Conservation (phyloP, 2,797 vertebrate species). For the Phalanger gymnotis region DNA sequence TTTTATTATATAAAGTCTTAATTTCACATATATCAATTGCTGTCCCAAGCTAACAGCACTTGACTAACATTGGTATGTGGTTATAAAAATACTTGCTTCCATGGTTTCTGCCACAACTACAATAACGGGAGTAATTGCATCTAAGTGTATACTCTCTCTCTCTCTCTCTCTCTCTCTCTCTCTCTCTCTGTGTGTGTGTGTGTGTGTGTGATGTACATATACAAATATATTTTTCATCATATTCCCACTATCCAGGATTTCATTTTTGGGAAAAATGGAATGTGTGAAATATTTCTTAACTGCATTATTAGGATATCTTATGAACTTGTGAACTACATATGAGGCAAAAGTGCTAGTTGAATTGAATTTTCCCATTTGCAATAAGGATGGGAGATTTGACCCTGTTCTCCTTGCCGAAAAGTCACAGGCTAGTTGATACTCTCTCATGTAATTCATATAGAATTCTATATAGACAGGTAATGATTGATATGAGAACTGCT, state of each 20-base stretch:
- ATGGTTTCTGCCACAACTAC: background rate
- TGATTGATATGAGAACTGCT: background rate
- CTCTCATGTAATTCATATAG: too few species aligned
- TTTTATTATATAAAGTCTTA: background rate
- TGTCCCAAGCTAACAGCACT: background rate
- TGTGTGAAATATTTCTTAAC: background rate
- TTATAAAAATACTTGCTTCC: background rate
- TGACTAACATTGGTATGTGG: too few species aligned
- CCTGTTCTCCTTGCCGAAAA: background rate
- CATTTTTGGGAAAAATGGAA: background rate
- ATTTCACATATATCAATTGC: too few species aligned
- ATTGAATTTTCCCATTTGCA: background rate
- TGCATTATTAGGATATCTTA: background rate
- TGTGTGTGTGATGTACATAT: background rate
- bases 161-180: background rate
- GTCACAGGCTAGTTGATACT: background rate
- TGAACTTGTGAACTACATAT: fast-evolving
- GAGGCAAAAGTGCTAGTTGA: background rate
- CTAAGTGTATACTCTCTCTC: background rate
- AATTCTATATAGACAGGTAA: too few species aligned
- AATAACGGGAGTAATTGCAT: background rate
- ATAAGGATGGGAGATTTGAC: background rate
- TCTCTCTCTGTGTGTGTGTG: too few species aligned
- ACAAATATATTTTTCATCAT: background rate
- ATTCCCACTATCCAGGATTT: background rate